A percentile compares a stretch with the other conserved stretches of the same genome.
Conservation (phyloP, 2,888 invertebrate genomes). For the Hyalella azteca region DNA sequence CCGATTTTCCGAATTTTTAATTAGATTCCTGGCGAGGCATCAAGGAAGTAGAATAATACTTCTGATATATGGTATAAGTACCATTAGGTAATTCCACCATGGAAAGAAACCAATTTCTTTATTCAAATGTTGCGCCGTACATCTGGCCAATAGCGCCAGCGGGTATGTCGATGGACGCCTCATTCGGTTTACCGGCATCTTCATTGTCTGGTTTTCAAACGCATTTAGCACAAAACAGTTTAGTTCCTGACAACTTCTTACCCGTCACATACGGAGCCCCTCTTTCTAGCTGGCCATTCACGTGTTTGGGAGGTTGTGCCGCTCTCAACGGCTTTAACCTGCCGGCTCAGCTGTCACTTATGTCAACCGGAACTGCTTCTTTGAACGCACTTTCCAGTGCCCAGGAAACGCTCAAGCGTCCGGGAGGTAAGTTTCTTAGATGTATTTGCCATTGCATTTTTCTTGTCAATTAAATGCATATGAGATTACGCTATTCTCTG, state of each 20-base stretch:
- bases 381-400: not conserved
- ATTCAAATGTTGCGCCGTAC: slow-evolving; percentile 5
- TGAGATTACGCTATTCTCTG: too few relatives aligned
- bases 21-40: too few relatives aligned
- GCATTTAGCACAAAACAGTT: not conserved
- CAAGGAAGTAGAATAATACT: too few relatives aligned
- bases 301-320: not conserved
- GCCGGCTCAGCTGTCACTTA: not conserved
- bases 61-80: too few relatives aligned
- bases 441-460: too few relatives aligned
- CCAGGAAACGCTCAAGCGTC: too few relatives aligned
- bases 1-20: too few relatives aligned
- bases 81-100: too few relatives aligned
- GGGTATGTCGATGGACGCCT: not conserved
- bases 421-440: too few relatives aligned
- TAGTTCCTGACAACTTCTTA: not conserved
- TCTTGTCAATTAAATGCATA: too few relatives aligned
- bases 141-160: not conserved
- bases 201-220: not conserved
- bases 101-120: not conserved
- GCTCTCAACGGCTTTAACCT: not conserved
- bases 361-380: not conserved
- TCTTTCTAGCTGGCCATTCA: not conserved
- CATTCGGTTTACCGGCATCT: not conserved
- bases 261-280: not conserved